Conservation (phyloP, 2,797 vertebrate species). For the Bryconaethiops microstoma region DNA sequence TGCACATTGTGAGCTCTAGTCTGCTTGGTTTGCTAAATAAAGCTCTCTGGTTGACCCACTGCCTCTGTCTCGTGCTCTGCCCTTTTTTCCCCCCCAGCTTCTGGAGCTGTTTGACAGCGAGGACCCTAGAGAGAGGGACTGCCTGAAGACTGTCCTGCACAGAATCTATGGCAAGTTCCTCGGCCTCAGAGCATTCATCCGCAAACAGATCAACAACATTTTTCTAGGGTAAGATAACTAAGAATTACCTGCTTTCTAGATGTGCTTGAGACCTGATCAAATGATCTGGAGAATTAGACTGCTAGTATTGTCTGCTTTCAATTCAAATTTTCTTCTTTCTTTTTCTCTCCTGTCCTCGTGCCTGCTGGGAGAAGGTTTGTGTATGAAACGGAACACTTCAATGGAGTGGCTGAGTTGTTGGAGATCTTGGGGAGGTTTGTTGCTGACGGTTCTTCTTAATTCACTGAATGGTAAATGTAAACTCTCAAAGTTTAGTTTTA, state of each 20-base stretch:
- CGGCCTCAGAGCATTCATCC: slow-evolving; percentile 99
- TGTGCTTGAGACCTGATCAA: not conserved
- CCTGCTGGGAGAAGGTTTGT: slow-evolving; percentile 82
- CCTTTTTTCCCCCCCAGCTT: slow-evolving; percentile 77
- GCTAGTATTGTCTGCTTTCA: not conserved
- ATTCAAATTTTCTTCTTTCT: not conserved
- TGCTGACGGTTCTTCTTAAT: not conserved
- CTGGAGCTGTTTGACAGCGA: slow-evolving; percentile 98
- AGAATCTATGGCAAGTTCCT: slow-evolving; percentile 99
- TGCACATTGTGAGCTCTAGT: too few species aligned
- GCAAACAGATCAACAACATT: slow-evolving; percentile 99
- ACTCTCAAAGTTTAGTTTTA: not conserved
- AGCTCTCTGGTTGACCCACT: not conserved
- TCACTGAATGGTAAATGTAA: not conserved
- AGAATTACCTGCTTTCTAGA: not conserved
- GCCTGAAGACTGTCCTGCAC: slow-evolving; percentile 99
- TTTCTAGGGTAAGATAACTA: slow-evolving; percentile 94
- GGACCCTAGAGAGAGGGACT: slow-evolving; percentile 98
- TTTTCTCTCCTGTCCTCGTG: slow-evolving; percentile 1
- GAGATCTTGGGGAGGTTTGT: slow-evolving; percentile 99
- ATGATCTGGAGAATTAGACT: not conserved
- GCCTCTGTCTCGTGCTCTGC: not conserved
- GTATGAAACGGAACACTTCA: slow-evolving; percentile 99
- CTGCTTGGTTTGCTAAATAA: slow-evolving; percentile 6
- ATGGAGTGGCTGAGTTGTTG: slow-evolving; percentile 98